Conservation (phyloP, 1,140 invertebrate species). For the Agrypnia vestita region DNA sequence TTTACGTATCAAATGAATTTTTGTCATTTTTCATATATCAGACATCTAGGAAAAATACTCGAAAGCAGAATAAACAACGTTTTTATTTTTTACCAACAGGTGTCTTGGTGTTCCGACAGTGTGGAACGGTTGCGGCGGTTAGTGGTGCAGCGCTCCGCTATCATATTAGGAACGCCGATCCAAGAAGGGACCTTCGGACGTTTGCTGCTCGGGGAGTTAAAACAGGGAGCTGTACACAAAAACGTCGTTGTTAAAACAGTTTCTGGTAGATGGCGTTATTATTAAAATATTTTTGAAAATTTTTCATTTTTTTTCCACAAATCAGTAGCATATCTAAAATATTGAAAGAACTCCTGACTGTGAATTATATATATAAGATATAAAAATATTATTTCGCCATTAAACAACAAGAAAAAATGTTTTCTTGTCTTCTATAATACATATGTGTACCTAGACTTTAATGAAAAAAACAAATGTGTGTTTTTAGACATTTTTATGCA, state of each 20-base stretch:
- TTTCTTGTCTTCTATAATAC: too few species aligned
- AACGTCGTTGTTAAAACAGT: constrained; percentile 90
- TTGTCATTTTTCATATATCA: background rate
- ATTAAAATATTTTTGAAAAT: background rate
- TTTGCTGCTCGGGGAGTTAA: constrained; percentile 83
- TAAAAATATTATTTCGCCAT: too few species aligned
- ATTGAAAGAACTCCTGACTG: too few species aligned
- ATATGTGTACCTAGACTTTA: too few species aligned
- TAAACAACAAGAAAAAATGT: too few species aligned
- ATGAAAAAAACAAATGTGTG: too few species aligned
- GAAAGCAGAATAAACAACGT: background rate
- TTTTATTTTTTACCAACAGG: constrained; percentile 39
- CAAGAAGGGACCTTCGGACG: constrained; percentile 89
- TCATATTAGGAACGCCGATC: constrained; percentile 76
- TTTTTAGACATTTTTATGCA: too few species aligned
- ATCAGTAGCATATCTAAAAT: background rate
- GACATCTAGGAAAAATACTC: background rate
- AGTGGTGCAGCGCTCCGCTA: constrained; percentile 77
- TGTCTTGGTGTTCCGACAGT: constrained; percentile 69
- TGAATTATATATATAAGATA: too few species aligned
- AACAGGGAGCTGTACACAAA: constrained; percentile 80
- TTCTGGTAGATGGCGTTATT: constrained; percentile 75
- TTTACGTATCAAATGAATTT: background rate
- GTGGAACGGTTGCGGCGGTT: constrained; percentile 81
- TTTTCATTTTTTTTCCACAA: background rate